Evolutionary conservation across 2,888 invertebrate genomes (phyloP).

Genomic region (Eurytoma adleriae): DNA sequence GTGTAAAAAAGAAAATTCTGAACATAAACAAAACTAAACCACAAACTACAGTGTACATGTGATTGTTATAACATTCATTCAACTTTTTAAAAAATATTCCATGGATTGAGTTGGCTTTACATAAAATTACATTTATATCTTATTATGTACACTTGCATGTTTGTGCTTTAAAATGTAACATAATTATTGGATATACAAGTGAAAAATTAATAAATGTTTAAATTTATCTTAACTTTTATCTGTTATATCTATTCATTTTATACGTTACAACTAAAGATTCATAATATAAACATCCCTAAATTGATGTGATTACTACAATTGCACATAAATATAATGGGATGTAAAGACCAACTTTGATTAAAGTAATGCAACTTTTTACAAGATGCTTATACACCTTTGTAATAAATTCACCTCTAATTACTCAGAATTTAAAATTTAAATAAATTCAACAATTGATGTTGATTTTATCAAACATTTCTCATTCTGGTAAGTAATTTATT

Average conservation of each 20-base stretch:
- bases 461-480: conserved; percentile 39
- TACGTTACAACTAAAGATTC: conserved; percentile 24
- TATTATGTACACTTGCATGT: conserved; percentile 50
- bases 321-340: conserved; percentile 28
- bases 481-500: conserved; percentile 50
- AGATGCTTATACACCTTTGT: conserved; percentile 18
- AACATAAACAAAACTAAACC: conserved; percentile 46
- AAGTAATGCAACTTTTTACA: conserved; percentile 31
- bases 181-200: conserved; percentile 20
- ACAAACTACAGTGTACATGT: conserved; percentile 24
- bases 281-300: conserved; percentile 31
- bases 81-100: conserved; percentile 45
- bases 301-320: conserved; percentile 15
- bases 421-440: conserved; percentile 48
- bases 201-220: conserved; percentile 13
- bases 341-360: conserved; percentile 27
- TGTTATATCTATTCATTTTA: background rate
- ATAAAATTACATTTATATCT: conserved; percentile 30
- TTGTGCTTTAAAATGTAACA: conserved; percentile 40
- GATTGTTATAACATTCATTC: conserved; percentile 32
- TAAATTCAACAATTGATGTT: conserved; percentile 42
- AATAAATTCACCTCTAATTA: conserved; percentile 24
- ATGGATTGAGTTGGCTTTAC: conserved; percentile 2
- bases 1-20: conserved; percentile 48
- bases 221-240: conserved; percentile 12